Percentiles rank a stretch among this genome's conserved stretches.
phyloP scores from a whole-genome alignment of 2,797 vertebrate species.

The Acipenser oxyrinchus region DNA sequence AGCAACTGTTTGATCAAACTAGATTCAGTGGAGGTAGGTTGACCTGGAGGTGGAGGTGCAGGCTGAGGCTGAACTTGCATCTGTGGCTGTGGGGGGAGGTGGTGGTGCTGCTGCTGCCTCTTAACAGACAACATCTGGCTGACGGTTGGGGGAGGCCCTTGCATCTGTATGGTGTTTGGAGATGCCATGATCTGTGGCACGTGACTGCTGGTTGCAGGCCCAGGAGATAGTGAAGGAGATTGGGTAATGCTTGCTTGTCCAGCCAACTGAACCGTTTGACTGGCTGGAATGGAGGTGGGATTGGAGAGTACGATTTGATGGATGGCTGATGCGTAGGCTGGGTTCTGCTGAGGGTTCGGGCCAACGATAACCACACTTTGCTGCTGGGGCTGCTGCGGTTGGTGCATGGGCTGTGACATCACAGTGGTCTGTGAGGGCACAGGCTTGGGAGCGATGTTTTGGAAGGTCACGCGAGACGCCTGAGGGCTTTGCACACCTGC shows the following conservation, averaged over 20 bases:
- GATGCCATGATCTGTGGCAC: slow-evolving; percentile 62
- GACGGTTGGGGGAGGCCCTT: slow-evolving; percentile 80
- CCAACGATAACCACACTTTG: slow-evolving; percentile 91
- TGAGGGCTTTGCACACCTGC: slow-evolving; percentile 73
- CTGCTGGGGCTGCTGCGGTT: slow-evolving; percentile 56
- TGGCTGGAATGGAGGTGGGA: slow-evolving; percentile 70
- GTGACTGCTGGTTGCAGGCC: slow-evolving; percentile 58
- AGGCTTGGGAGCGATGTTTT: slow-evolving; percentile 96
- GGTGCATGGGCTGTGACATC: slow-evolving; percentile 55
- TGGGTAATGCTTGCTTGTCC: slow-evolving; percentile 75
- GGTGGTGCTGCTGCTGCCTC: slow-evolving; percentile 73
- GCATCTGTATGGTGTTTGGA: slow-evolving; percentile 63
- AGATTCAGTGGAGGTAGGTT: slow-evolving; percentile 86
- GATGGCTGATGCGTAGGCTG: slow-evolving; percentile 83
- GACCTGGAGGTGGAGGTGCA: slow-evolving; percentile 62
- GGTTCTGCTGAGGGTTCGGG: slow-evolving; percentile 79
- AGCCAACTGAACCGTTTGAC: slow-evolving; percentile 81
- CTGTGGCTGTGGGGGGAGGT: slow-evolving; percentile 58
- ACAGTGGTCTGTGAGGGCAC: slow-evolving; percentile 66
- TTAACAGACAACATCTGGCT: slow-evolving; percentile 89
- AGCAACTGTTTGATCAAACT: slow-evolving; percentile 98
- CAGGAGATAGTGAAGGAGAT: slow-evolving; percentile 63
- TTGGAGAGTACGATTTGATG: slow-evolving; percentile 96
- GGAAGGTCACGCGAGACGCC: slow-evolving; percentile 81
- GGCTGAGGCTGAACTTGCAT: slow-evolving; percentile 58